Base-by-base conservation (phyloP, 1,140 invertebrate genomes). In the Gerris buenoi region DNA sequence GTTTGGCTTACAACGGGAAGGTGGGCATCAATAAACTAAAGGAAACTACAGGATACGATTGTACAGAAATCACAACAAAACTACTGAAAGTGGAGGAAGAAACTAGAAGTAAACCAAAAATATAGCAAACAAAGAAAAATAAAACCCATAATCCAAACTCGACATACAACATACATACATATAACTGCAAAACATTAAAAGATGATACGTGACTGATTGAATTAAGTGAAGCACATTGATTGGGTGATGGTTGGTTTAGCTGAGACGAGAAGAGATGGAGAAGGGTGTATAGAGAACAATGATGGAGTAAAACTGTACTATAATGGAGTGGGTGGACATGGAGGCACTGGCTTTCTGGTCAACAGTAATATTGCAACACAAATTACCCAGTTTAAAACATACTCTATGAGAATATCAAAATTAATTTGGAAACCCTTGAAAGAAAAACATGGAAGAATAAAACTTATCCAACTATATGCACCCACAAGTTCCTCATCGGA, bases 401-500 rank as follows among this genome's bases (percentile, higher is more conserved):
- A 57, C 59, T 69, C 69, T 25, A 67, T 69, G 25, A 65, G 72
- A 64, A 14, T 72, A 2, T 57, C 22, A 13, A 60, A 60, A 60
- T 3, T 73, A 22, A 33, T 69, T 28, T 33, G 66, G 15, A 64
- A 70, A 29, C 25, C 70, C 13, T 10, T 68, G 25, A 25, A 18
- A n/a, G 5, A 56, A 67, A 68, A 60, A 15, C 3, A 25, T 3
- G 58, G 58, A 13, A 71, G 69, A 25, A 71, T 74, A 0, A 75
- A 74, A 58, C 69, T 77, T 2, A 73, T 76, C 27, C 74, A 75
- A 68, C n/a, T 73, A 56, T 76, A 77, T 68, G 73, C 73, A 2
- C 73, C 74, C 33, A 46, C 59, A 46, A 67, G 68, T 2, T 57
- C 68, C 26, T 68, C 63, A 14, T 2, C 61, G 1, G 69, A 73